These are phyloP conservation scores for Echinops telfairi DNA, from an alignment of 2,113 vertebrate genomes.

Conservation along the genomic window DNA sequence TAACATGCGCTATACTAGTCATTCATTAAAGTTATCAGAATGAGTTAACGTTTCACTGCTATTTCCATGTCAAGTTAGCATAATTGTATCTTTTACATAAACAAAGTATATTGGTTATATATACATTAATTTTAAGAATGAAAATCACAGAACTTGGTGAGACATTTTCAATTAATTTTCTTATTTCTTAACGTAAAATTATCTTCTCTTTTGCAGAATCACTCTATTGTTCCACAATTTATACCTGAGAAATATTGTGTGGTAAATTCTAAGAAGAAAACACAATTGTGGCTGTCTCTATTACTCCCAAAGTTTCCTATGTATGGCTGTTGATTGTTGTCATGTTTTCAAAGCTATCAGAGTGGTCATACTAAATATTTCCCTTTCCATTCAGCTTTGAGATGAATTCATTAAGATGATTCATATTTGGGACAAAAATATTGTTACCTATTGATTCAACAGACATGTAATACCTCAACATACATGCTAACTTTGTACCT, in stretches of 20 bases:
- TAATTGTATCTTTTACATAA: neutral
- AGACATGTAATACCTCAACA: neutral
- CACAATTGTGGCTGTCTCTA: neutral
- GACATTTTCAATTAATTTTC: conserved; percentile 52
- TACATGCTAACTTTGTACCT: neutral
- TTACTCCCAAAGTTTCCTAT: neutral
- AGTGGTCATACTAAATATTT: neutral
- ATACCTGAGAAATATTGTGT: neutral
- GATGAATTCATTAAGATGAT: neutral
- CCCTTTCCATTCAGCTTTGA: neutral
- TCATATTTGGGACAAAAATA: neutral
- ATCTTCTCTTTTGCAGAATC: neutral
- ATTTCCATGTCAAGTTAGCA: neutral
- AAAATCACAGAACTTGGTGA: conserved; percentile 24
- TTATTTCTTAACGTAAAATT: conserved; percentile 46
- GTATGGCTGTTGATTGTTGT: conserved; percentile 4
- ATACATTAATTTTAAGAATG: neutral
- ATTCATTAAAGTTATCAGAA: conserved; percentile 16
- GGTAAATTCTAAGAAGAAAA: conserved; percentile 10
- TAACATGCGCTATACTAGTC: neutral
- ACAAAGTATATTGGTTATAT: conserved; percentile 22
- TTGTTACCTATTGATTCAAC: neutral
- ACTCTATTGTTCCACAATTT: conserved; percentile 11
- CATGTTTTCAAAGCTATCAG: neutral
- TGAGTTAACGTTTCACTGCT: neutral